These are phyloP conservation scores for Drosophila parthenogenetica DNA, from an alignment of 2,888 invertebrate genomes.

Conservation along the genomic window DNA sequence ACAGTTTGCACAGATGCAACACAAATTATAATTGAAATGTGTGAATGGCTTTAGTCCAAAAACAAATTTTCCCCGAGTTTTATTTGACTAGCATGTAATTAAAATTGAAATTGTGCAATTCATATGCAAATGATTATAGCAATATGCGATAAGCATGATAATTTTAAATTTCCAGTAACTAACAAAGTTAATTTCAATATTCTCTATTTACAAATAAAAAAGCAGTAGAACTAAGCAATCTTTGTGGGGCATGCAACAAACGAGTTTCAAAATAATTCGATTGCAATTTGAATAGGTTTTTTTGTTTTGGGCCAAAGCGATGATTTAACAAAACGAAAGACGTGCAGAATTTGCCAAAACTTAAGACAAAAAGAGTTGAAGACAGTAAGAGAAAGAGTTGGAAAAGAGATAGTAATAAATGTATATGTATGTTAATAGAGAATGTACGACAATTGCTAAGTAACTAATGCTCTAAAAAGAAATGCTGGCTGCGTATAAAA, in stretches of 20 bases:
- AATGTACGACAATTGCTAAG: slow-evolving; percentile 34
- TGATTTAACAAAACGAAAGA: slow-evolving; percentile 43
- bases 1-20: slow-evolving; percentile 18
- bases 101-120: slow-evolving; percentile 62
- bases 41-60: slow-evolving; percentile 17
- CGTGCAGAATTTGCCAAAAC: slow-evolving; percentile 56
- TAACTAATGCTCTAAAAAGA: slow-evolving; percentile 55
- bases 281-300: not conserved
- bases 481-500: slow-evolving; percentile 61
- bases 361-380: slow-evolving; percentile 27
- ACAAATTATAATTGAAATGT: slow-evolving; percentile 57
- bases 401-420: slow-evolving; percentile 27
- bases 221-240: slow-evolving; percentile 43
- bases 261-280: slow-evolving; percentile 10
- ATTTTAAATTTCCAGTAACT: slow-evolving; percentile 17
- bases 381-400: slow-evolving; percentile 19
- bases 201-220: slow-evolving; percentile 43
- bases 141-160: not conserved
- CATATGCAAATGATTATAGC: slow-evolving; percentile 48
- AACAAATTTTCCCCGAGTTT: slow-evolving; percentile 43
- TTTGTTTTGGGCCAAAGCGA: slow-evolving; percentile 15
- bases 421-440: slow-evolving; percentile 27
- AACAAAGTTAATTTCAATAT: slow-evolving; percentile 27
- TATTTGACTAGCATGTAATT: slow-evolving; percentile 58
- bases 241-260: slow-evolving; percentile 49